phyloP scores from a whole-genome alignment of 2,888 invertebrate species.

The Auanema freiburgensis region DNA sequence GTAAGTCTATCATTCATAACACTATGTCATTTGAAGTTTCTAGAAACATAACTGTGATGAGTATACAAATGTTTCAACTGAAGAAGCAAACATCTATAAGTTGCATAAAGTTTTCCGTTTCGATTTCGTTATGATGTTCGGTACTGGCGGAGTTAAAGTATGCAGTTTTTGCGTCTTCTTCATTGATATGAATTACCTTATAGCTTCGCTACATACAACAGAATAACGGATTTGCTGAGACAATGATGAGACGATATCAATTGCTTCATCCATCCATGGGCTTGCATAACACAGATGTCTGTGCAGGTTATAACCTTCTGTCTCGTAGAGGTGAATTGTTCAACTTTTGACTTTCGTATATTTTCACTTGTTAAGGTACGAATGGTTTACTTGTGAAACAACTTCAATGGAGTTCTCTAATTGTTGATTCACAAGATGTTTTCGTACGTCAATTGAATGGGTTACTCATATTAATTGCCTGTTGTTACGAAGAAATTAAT shows the following conservation, averaged over 20 bases:
- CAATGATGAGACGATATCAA: constrained; percentile 13
- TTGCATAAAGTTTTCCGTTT: constrained; percentile 9
- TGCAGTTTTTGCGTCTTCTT: background rate
- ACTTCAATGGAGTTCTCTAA: constrained; percentile 13
- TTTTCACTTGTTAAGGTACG: constrained; percentile 1
- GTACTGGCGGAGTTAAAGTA: constrained; percentile 21
- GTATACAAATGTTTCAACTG: constrained; percentile 5
- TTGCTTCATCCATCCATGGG: constrained; percentile 22
- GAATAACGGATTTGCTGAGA: constrained; percentile 13
- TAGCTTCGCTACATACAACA: constrained; percentile 19
- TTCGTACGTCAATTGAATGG: constrained; percentile 18
- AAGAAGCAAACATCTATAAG: constrained; percentile 10
- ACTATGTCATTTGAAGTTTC: background rate
- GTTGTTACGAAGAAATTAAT: constrained; percentile 20
- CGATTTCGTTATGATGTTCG: constrained; percentile 15
- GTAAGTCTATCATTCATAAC: background rate
- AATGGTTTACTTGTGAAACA: constrained; percentile 18
- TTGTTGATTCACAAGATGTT: constrained; percentile 3
- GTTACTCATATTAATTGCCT: constrained; percentile 17
- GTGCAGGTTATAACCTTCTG: constrained; percentile 16
- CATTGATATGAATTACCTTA: background rate
- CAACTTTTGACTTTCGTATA: background rate
- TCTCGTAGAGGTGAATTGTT: background rate
- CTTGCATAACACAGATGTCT: constrained; percentile 14
- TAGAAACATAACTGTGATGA: constrained; percentile 16